Evolutionary conservation across 1,140 invertebrate genomes (phyloP), one percentile per base, ranked within the genome.

Genomic region (Lordiphosa clarofinis): DNA sequence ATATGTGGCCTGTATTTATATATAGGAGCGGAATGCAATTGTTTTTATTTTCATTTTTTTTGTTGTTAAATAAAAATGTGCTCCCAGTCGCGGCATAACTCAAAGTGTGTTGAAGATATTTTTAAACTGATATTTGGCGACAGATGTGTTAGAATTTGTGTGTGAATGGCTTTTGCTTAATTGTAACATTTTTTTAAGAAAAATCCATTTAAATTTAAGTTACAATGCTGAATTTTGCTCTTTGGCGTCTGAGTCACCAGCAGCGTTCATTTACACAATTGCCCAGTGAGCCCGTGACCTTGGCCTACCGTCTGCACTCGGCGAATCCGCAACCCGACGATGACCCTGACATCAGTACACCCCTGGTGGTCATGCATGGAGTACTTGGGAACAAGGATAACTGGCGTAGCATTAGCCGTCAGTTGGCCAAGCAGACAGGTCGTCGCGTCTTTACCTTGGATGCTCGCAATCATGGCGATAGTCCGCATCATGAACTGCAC

Each of bases 381-480:
- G 89, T 97, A 11, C 92, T 96, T 61, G 96, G 95, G 1, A 94
- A 93, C 0, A 96, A 95, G 88, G 92, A 88, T 56, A 97, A 97
- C 86, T 97, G 95, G 94, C 93, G 93, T 28, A 36, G 11, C 6
- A 38, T 46, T 19, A 21, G 40, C n/a, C 10, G 13, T 10, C 21
- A 21, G 1, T 10, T 46, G 28, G 21, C 42, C 4, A 3, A 31
- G n/a, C 8, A 13, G 21, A 39, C 50, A 5, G 39, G 33, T 9
- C 15, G 13, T 24, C 53, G 53, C 6, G 92, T 97, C 0, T 92
- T 96, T 42, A 90, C 93, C 4, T 89, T 97, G 15, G 96, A 97
- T 90, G 92, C 94, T 3, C 91, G 96, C 79, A 97, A 97, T 89
- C 96, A 98, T 90, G 96, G 96, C 0, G 94, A 95, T 46, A 97